A percentile compares a stretch with the other conserved stretches of the same genome.
Conservation (phyloP, 2,113 vertebrate genomes). For the Noturus placidus region DNA sequence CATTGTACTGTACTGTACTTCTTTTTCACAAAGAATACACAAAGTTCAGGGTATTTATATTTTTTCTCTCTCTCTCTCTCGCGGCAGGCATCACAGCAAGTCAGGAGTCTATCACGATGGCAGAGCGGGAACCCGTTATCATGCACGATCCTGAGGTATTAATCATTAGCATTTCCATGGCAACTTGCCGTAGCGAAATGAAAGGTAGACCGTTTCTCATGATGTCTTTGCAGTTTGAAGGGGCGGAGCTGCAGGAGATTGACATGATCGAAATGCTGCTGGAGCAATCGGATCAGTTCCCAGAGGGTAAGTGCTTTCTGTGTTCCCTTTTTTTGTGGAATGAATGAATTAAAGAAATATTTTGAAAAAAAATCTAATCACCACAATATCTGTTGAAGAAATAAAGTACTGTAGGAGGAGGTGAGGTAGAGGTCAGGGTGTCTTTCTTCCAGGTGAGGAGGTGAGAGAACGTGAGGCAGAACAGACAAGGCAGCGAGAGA, state of each 20-base stretch:
- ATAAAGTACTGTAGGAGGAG: conserved; percentile 50
- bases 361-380: no score
- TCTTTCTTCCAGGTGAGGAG: conserved; percentile 61
- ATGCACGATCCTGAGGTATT: conserved; percentile 71
- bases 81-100: conserved; percentile 56
- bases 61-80: neutral
- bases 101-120: conserved; percentile 76
- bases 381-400: conserved; percentile 63
- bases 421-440: neutral
- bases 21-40: neutral
- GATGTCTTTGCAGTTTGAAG: conserved; percentile 66
- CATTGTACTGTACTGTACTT: no score
- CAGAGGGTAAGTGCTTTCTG: conserved; percentile 56
- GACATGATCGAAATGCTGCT: conserved; percentile 72
- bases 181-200: neutral
- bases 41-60: neutral
- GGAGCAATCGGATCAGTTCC: conserved; percentile 69
- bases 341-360: neutral
- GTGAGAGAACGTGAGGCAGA: conserved; percentile 33
- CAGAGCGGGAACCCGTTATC: conserved; percentile 65
- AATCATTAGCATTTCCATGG: neutral
- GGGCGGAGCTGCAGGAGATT: conserved; percentile 69
- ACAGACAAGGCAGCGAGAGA: neutral
- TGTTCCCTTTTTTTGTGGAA: conserved; percentile 51
- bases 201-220: neutral